Evolutionary conservation across 2,888 invertebrate genomes (phyloP), one percentile per base, ranked within the genome.

Genomic region (Didymodactylos carnosus): DNA sequence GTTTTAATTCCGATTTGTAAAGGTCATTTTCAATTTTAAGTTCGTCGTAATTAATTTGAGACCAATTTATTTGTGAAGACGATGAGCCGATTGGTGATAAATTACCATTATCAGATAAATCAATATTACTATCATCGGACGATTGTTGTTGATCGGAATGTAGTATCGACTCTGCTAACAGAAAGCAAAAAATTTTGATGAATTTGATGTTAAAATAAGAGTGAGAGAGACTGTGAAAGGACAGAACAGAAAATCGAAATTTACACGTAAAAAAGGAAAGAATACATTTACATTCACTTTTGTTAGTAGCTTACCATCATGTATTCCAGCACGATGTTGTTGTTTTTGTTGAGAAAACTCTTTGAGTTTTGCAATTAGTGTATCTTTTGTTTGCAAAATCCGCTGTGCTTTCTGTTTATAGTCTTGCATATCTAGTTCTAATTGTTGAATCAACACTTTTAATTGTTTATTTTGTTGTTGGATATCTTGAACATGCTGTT

Each of bases 371-470:
- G 86, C 83, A 75, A 90, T 89, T 39, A 90, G 82, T 77, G 88
- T 87, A 79, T 91, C 91, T 79, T 91, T 91, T 76, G 83, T 82
- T 82, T 83, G 78, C 13, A 91, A 82, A 75, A 90, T 89, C 77
- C 88, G 86, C 78, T 89, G 87, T 0, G 91, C 91, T 79, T 91
- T 88, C n/a, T 87, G 87, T 78, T 89, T 88, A 82, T 91, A 91
- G 73, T 89, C 88, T 73, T 88, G 87, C 78, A 90, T 86, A 80
- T 91, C 90, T 77, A 82, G 83, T 77, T 83, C 83, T 27, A 84
- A 81, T 29, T 81, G 79, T 27, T 84, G 84, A 39, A 83, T 77
- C 76, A 80, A 82, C 41, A 79, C 79, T 77, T 82, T 84, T n/a
- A 82, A 79, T 53, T 81, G 77, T 76, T 82, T 83, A 73, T 84